Evolutionary conservation across 2,888 invertebrate genomes (phyloP), one percentile per base, ranked within the genome.

Genomic region (Eupithecia centaureata): DNA sequence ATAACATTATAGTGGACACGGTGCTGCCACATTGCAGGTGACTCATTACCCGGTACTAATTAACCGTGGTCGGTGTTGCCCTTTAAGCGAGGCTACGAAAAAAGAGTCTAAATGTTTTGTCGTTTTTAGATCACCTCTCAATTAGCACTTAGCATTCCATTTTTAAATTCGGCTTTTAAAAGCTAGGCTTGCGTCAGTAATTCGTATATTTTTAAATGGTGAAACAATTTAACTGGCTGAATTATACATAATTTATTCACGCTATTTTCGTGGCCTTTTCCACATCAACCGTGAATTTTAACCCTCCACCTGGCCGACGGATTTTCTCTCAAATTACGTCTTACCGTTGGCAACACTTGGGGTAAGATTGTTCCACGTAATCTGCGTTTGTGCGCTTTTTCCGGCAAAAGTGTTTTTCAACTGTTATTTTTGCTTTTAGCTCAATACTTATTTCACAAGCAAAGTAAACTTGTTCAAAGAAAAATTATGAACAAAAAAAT

Each of bases 21-120:
- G 57, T 67, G 72, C 68, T 69, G 72, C 74, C 72, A 72, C 72
- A 72, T 76, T 70, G 73, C 69, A 71, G 65, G 76, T 71, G 71
- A 71, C 73, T 77, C 78, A 78, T 79, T 79, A 79, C 74, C 71
- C 69, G 54, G 74, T 71, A 73, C 76, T 77, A 78, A 79, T 79
- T 78, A 76, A 76, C 72, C 73, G 73, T 70, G 74, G 73, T 72
- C 61, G 65, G 69, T 67, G 63, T 63, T 74, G 67, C 68, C 74
- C 72, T 71, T 64, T 27, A 42, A 13, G 2, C 33, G 8, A 64
- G 72, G 74, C 75, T 28, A 72, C n/a, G 60, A 13, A 61, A 52
- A 52, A 27, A 52, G 27, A 52, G 13, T 52, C 5, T 27, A 27
- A 52, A 25, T 15, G 12, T 52, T 27, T 52, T 7, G 7, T 10